Evolutionary conservation across 2,797 vertebrate species (phyloP).

Genomic region (Malurus splendens): DNA sequence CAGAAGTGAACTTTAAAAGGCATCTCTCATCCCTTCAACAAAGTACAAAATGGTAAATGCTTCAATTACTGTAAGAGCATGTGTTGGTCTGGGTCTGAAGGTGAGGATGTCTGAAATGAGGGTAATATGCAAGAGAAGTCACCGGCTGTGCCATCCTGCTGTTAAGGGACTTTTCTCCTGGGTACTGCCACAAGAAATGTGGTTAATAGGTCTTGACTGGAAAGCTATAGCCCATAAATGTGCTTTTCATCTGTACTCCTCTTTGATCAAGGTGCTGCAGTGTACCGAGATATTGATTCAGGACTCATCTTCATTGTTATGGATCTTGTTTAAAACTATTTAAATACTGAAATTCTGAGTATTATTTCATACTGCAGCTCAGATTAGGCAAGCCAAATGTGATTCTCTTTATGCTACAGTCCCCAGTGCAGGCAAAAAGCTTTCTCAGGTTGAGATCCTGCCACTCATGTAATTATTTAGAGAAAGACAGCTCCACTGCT

Average conservation of each 20-base stretch:
- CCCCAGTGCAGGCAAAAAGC: conserved; percentile 53
- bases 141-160: not conserved
- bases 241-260: not conserved
- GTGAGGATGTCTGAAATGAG: not conserved
- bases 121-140: not conserved
- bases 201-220: not conserved
- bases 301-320: not conserved
- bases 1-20: not conserved
- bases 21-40: not conserved
- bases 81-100: not conserved
- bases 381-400: conserved; percentile 24
- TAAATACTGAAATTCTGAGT: conserved; percentile 1
- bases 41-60: not conserved
- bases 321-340: conserved; percentile 30
- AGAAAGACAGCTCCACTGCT: conserved; percentile 46
- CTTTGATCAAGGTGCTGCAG: not conserved
- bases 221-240: not conserved
- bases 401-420: conserved; percentile 23
- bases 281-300: not conserved
- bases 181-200: not conserved
- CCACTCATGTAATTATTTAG: conserved; percentile 43
- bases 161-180: not conserved
- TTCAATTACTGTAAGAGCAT: not conserved
- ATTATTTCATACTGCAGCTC: not conserved
- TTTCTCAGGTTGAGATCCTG: conserved; percentile 55